Percentiles rank a stretch among this genome's conserved stretches.
These are phyloP conservation scores for Harpagus bidentatus DNA, from an alignment of 2,113 vertebrate genomes.

Conservation along the genomic window DNA sequence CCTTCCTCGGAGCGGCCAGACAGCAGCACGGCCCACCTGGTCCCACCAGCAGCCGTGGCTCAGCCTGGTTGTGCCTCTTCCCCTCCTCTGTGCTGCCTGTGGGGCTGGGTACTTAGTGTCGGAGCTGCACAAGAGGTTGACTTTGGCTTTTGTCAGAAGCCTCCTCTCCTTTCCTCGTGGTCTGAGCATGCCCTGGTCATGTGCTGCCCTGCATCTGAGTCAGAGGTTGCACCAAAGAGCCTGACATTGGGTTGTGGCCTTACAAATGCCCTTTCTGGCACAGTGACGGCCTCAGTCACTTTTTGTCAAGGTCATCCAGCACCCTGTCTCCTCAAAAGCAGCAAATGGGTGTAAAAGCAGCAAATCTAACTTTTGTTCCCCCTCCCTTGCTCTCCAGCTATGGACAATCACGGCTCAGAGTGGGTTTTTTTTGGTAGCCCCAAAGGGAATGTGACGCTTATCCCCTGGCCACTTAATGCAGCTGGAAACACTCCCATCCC, in stretches of 20 bases:
- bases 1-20: not conserved
- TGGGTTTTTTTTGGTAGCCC: not conserved
- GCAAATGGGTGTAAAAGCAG: not conserved
- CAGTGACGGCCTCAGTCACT: no score
- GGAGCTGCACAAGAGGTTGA: no score
- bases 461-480: not conserved
- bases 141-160: not conserved
- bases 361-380: not conserved
- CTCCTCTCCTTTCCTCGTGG: not conserved
- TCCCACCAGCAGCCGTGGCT: not conserved
- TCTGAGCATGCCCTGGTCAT: not conserved
- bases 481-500: no score
- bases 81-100: not conserved
- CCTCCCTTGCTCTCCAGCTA: not conserved
- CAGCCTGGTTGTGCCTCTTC: not conserved
- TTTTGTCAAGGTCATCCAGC: not conserved
- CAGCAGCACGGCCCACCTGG: not conserved
- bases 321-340: not conserved
- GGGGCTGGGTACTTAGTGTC: accelerated
- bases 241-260: accelerated
- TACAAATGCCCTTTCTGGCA: not conserved
- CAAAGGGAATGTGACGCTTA: not conserved
- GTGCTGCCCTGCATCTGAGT: not conserved
- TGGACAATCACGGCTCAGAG: not conserved
- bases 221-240: no score